A percentile compares a stretch with the other conserved stretches of the same genome.
Conservation (phyloP, 1,140 invertebrate species). For the Chironomus tepperi region DNA sequence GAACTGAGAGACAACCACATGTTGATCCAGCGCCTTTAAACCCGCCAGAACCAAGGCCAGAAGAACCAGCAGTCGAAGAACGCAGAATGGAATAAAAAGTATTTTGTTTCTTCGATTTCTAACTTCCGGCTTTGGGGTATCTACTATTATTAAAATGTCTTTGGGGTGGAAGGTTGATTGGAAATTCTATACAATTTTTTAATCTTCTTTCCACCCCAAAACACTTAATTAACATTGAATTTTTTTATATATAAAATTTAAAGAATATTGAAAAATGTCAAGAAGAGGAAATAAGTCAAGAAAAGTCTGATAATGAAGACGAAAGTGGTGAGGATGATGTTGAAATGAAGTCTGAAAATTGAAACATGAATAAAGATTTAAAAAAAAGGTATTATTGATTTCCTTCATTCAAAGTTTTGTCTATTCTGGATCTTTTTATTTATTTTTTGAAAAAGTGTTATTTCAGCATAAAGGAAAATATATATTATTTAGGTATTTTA, state of each 20-base stretch:
- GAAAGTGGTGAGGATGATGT: background rate
- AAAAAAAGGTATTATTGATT: too few species aligned
- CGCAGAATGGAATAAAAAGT: background rate
- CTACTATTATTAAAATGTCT: background rate
- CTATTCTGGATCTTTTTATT: too few species aligned
- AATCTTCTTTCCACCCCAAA: background rate
- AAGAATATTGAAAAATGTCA: background rate
- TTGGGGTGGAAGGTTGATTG: background rate
- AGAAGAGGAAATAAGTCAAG: background rate
- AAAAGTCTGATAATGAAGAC: background rate
- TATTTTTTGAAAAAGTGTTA: too few species aligned
- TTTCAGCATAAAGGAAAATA: too few species aligned
- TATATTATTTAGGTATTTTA: too few species aligned
- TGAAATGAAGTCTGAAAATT: background rate
- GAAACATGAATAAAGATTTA: background rate
- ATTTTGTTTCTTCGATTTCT: background rate
- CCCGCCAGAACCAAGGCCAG: conserved; percentile 1
- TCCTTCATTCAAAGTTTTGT: too few species aligned
- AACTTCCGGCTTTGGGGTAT: background rate
- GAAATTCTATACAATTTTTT: background rate
- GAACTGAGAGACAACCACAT: background rate
- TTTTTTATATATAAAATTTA: background rate
- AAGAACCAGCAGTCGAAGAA: background rate
- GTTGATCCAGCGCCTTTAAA: background rate
- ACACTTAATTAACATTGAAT: background rate